Percentiles rank a stretch among this genome's conserved stretches.
Evolutionary conservation across 2,113 vertebrate genomes (phyloP).

Genomic region (Charadrius vociferus): DNA sequence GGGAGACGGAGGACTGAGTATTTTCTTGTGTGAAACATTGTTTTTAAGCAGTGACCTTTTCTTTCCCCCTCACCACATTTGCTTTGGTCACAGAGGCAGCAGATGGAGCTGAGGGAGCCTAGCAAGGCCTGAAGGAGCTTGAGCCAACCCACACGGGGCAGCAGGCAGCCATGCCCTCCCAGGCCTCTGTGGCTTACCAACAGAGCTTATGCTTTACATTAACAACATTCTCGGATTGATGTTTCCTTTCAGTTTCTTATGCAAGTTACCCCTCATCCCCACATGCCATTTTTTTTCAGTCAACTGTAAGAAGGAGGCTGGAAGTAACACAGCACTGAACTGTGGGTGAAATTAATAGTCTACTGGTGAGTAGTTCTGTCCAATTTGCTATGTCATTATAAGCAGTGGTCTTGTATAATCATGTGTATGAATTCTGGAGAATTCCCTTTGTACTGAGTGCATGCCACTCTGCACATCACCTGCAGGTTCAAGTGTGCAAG

Average conservation of each 20-base stretch:
- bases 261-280: background rate
- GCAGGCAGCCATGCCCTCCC: rapidly evolving
- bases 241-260: background rate
- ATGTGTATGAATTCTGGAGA: rapidly evolving
- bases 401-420: background rate
- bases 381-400: background rate
- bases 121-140: background rate
- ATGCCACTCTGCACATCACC: background rate
- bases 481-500: background rate
- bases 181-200: background rate
- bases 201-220: background rate
- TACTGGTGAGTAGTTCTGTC: background rate
- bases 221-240: background rate
- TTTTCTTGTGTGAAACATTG: background rate
- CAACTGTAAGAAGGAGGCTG: background rate
- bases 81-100: background rate
- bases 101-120: rapidly evolving
- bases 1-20: background rate
- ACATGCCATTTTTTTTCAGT: background rate
- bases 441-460: background rate
- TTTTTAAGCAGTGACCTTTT: background rate
- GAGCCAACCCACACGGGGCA: too few relatives aligned
- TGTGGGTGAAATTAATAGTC: background rate
- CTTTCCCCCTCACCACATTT: background rate
- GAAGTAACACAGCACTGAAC: background rate